Evolutionary conservation across 2,888 invertebrate genomes (phyloP), one percentile per base, ranked within the genome.

Genomic region (Rhingia campestris): DNA sequence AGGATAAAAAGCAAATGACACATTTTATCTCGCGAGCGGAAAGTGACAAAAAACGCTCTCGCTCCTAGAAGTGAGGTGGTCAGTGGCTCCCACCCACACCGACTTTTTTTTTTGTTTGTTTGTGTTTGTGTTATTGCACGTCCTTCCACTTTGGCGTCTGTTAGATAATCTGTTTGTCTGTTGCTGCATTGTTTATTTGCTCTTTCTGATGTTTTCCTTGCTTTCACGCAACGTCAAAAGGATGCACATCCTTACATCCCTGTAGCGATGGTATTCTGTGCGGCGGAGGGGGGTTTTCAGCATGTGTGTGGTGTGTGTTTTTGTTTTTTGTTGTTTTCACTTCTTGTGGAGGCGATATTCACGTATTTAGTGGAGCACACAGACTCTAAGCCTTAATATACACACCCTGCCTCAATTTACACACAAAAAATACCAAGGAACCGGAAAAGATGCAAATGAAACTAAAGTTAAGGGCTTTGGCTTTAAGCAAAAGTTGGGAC

Each of bases 111-210:
- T 10, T 14, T 32, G 22, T 67, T 41, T 49, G 41, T 47, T 49
- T 39, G 64, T 64, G 30, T 43, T 14, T 32, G 49, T 80, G 12
- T 39, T 66, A 10, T 54, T 67, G 12, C 67, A 73, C 41, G 53
- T 74, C 66, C 72, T 54, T 81, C 59, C 67, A 53, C 61, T 80
- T 84, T 74, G 79, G 84, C 69, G 79, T 80, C 70, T 84, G 79
- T 80, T 84, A 82, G 82, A 82, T 82, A 82, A 82, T 82, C 82
- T 77, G 82, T 82, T 77, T 77, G 82, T 73, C 73, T 72, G 81
- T 77, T 77, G 76, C 66, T 76, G 81, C 73, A 77, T 53, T 77
- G 73, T 82, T 77, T 82, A 77, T 82, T 82, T 82, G 45, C 76
- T 77, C 61, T 30, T 72, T 73, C 37, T 70, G 45, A 43, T 77